Base-by-base conservation (phyloP, 2,113 vertebrate species). In the Aphelocoma coerulescens region DNA sequence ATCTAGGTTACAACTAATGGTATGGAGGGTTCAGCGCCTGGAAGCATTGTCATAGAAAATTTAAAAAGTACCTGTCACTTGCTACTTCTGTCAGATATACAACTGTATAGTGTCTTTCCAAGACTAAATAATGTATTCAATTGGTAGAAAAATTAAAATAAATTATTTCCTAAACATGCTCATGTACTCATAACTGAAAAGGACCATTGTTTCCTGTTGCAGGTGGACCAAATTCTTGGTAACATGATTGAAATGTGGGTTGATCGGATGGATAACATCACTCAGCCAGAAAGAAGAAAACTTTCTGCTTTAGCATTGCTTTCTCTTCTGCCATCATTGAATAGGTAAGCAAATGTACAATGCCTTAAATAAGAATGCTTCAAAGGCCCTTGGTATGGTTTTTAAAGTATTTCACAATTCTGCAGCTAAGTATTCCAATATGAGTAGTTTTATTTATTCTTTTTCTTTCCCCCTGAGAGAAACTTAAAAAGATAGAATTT, bases 221-320 rank as follows among this genome's bases (percentile, higher is more conserved):
- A 99, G 99, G 95, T 98, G 94, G 98, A 99, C 84, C 98, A 99
- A 91, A 97, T 99, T 95, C 97, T 99, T 94, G 99, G 99, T 88
- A 98, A 95, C 62, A 88, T 99, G 97, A 99, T 99, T 96, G 99
- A 99, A 98, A 99, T 99, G 99, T 99, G 99, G 99, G 99, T 99
- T 82, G 99, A 99, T 97, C 98, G 99, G 66, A 99, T 99, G 99
- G 99, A 99, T 97, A 99, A 99, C 96, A 99, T 99, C 96, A 99
- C 99, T 59, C 99, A 99, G 96, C 99, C 99, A 41, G 99, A 99
- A 97, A 98, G 99, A 96, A 99, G 99, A 95, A 99, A 99, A 84
- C 98, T 99, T 92, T 99, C 99, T 43, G 98, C 99, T 28, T 97
- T 99, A 95, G 99, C 99, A 62, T 97, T 99, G 82, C 98, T 99